Percentiles rank a stretch among this genome's conserved stretches.
phyloP scores from a whole-genome alignment of 2,113 vertebrate genomes.

The Thalassarche chlororhynchos region DNA sequence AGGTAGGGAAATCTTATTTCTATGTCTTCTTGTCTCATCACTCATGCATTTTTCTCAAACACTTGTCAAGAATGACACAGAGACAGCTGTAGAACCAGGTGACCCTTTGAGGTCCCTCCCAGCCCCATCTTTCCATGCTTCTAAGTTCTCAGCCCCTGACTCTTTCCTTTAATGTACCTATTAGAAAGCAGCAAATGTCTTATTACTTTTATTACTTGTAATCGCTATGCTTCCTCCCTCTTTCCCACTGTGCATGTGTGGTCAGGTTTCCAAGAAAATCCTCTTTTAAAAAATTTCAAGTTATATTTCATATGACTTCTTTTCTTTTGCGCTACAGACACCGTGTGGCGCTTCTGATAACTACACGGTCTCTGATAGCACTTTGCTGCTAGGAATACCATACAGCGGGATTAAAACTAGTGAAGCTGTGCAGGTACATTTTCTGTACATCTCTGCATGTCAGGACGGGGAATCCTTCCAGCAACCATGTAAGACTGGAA shows the following conservation, averaged over 20 bases:
- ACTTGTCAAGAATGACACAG: background rate
- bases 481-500: background rate
- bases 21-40: background rate
- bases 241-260: background rate
- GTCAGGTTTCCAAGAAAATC: background rate
- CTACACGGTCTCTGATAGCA: background rate
- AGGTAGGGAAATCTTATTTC: background rate
- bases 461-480: background rate
- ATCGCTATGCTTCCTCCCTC: background rate
- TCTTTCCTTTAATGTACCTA: background rate
- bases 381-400: background rate
- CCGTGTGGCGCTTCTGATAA: constrained; percentile 32
- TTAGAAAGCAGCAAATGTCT: background rate
- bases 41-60: background rate
- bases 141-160: background rate
- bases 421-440: background rate
- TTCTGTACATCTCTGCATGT: background rate
- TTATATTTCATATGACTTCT: background rate
- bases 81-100: background rate
- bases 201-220: background rate
- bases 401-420: background rate
- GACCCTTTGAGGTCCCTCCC: background rate
- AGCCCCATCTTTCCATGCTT: background rate
- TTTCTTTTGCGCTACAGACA: constrained; percentile 54
- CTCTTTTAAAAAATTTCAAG: background rate